Base-by-base conservation (phyloP, 2,797 vertebrate genomes). In the Rhynchonycteris naso region DNA sequence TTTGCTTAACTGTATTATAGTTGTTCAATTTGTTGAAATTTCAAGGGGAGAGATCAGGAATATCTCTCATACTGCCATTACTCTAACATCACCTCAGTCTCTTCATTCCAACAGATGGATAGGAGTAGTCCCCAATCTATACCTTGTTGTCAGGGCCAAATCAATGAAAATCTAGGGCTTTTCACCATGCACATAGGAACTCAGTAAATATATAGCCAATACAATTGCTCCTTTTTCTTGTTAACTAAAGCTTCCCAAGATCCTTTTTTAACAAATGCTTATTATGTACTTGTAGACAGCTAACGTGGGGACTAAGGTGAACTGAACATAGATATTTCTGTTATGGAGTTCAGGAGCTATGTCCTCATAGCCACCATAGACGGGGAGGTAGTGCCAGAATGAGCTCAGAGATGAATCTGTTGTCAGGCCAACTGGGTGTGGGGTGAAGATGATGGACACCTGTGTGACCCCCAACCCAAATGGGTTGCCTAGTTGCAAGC, bases 101-200 rank as follows among this genome's bases (percentile, higher is more conserved):
- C 52, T 87, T 75, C 26, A 5, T 28, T 61, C n/a, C 21, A 2
- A 3, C 22, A 15, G 2, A 15, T 28, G 65, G 63, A 22, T 28
- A 35, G 47, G 7, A 24, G 72, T 43, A n/a, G 21, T 21, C 1
- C 28, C 61, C 61, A 47, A 7, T 61, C 43, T 1, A 6, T 4
- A 19, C 33, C 22, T 10, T 56, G 72, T 30, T 33, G 8, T 56
- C 24, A 15, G 90, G 28, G n/a, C 13, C 50, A 19, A 38, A 10
- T 43, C 24, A 52, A 7, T 0, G 26, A 11, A 13, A 2, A 3
- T 11, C 10, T 21, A 21, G 28, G 21, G n/a, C 21, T 78, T 63
- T 18, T n/a, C 47, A 28, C 22, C 0, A 1, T 0, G 1, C 9
- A 5, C 1, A 0, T 1, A 7, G 88, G 66, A 82, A 30, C 16